Conservation (phyloP, 2,113 vertebrate genomes). For the Willisornis vidua region DNA sequence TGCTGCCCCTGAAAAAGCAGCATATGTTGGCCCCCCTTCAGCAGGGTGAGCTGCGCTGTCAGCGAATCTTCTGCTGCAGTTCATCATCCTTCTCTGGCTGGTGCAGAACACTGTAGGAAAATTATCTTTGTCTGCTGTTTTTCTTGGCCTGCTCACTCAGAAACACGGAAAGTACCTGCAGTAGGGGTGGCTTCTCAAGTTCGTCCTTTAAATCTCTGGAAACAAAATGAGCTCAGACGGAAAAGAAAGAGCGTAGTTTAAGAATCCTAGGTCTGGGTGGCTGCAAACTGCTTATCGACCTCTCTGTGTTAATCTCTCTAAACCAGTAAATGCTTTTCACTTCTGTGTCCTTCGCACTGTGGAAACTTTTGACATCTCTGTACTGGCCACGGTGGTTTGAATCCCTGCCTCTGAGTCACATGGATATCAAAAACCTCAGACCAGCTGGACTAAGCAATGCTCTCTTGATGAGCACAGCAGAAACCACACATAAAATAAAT, state of each 20-base stretch:
- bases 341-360: background rate
- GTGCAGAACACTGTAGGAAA: background rate
- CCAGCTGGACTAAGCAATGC: background rate
- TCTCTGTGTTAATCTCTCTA: background rate
- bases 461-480: background rate
- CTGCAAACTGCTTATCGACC: background rate
- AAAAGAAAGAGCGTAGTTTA: background rate
- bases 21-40: background rate
- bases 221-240: background rate
- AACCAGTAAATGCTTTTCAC: background rate
- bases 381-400: background rate
- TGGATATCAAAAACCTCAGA: background rate
- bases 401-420: background rate
- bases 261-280: background rate
- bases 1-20: background rate
- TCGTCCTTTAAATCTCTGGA: background rate
- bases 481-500: conserved; percentile 14
- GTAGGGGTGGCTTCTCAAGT: background rate
- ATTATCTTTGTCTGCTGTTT: background rate
- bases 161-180: conserved; percentile 2
- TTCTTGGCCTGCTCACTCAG: background rate
- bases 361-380: background rate
- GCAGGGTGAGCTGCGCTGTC: background rate
- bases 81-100: background rate
- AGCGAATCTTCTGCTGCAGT: background rate